Base-by-base conservation (phyloP, 2,888 invertebrate species). In the Malachius bipustulatus region DNA sequence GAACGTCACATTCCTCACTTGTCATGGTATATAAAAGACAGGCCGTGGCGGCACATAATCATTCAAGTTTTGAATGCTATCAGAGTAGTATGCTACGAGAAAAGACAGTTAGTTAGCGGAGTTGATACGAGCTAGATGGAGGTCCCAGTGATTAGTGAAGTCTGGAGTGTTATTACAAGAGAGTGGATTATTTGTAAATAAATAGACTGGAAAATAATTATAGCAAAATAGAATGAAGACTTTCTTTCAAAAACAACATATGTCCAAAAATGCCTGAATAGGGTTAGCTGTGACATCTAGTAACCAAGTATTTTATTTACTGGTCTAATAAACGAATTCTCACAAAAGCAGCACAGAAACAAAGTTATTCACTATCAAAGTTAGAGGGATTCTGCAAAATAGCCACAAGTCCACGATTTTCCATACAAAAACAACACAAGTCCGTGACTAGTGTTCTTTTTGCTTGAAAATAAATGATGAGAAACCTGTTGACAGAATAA, bases 321-420 rank as follows among this genome's bases (percentile, higher is more conserved):
- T n/a, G 24, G 6, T 19, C 24, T n/a, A 19, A 19, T 6, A n/a
- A n/a, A 8, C n/a, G 6, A 19, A 8, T 19, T 19, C 24, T n/a
- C 6, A 19, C 24, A 19, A 19, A 19, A n/a, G 24, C n/a, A 19
- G 24, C 24, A 19, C 24, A 19, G n/a, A 19, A 19, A 19, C 24
- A 19, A n/a, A 19, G 24, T 8, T 19, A 19, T 19, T 19, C 24
- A 19, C 6, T 19, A n/a, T 19, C n/a, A 19, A 19, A 19, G 6
- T 6, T n/a, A 19, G n/a, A 19, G 24, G 6, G n/a, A 8, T 19
- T 19, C 24, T 19, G 24, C n/a, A 19, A 19, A 19, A n/a, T 8
- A 6, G 6, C 6, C 24, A 19, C 6, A 8, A 19, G 24, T 19
- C 24, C 24, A 19, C 6, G n/a, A 8, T 19, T 6, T 19, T 19